Evolutionary conservation across 2,113 vertebrate species (phyloP).

Genomic region (Stegostoma tigrinum): DNA sequence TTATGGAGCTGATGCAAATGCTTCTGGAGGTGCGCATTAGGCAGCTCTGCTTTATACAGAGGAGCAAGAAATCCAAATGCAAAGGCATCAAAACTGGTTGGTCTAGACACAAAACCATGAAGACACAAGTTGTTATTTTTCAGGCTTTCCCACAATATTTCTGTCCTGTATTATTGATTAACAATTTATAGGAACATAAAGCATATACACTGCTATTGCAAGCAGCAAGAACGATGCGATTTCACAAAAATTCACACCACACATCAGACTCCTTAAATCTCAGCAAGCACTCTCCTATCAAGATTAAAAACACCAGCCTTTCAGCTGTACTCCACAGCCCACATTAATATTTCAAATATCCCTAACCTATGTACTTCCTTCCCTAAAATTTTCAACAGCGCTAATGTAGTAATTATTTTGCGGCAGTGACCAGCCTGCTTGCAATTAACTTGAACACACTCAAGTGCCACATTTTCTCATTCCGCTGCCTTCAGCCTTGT

Average conservation of each 20-base stretch:
- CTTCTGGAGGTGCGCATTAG: slow-evolving; percentile 77
- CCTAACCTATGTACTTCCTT: background rate
- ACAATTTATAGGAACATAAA: background rate
- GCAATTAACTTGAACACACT: background rate
- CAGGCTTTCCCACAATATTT: background rate
- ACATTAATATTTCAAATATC: background rate
- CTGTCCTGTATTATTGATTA: background rate
- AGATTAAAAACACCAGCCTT: background rate
- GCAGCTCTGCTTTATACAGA: slow-evolving; percentile 78
- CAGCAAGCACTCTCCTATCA: background rate
- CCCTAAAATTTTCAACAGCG: background rate
- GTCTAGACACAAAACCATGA: slow-evolving; percentile 55
- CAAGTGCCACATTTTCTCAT: background rate
- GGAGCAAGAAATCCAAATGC: slow-evolving; percentile 90
- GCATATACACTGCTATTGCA: background rate
- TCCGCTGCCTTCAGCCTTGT: background rate
- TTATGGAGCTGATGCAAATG: slow-evolving; percentile 87
- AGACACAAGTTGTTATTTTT: background rate
- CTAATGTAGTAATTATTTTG: background rate
- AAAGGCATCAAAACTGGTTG: slow-evolving; percentile 89
- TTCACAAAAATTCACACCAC: background rate
- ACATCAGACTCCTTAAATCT: background rate
- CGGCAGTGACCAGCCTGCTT: background rate
- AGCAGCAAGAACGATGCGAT: background rate
- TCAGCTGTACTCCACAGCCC: background rate